These are phyloP conservation scores for Nezara viridula DNA, from an alignment of 2,888 invertebrate genomes.

Conservation along the genomic window DNA sequence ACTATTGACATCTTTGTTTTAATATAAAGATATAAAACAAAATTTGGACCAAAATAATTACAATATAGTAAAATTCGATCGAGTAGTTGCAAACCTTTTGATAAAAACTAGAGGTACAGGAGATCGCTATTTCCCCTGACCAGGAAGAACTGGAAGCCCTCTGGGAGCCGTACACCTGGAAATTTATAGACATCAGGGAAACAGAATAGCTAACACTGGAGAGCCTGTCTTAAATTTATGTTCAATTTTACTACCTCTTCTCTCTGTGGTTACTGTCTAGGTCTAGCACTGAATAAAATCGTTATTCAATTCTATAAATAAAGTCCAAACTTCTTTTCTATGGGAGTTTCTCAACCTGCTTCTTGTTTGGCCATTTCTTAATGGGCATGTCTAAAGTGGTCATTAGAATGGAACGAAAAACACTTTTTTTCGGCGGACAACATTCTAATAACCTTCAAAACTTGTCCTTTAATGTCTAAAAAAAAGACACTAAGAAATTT, in stretches of 20 bases:
- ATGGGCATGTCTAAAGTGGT: too few relatives aligned
- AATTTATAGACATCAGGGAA: background rate
- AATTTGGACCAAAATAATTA: too few relatives aligned
- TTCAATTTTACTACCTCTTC: background rate
- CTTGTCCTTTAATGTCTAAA: too few relatives aligned
- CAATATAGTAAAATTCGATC: too few relatives aligned
- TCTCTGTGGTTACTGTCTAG: background rate
- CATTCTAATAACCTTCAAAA: too few relatives aligned
- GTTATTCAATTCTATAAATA: background rate
- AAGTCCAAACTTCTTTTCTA: background rate
- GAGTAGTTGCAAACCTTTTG: background rate
- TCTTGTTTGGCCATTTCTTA: too few relatives aligned
- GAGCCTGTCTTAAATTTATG: background rate
- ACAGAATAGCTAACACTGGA: background rate
- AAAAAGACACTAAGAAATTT: too few relatives aligned
- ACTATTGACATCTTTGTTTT: too few relatives aligned
- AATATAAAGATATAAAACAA: too few relatives aligned
- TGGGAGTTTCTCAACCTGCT: too few relatives aligned
- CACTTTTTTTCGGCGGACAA: too few relatives aligned
- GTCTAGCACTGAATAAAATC: background rate
- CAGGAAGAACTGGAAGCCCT: background rate
- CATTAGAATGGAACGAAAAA: too few relatives aligned
- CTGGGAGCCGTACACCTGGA: background rate
- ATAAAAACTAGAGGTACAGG: background rate
- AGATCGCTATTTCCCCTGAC: background rate